These are phyloP conservation scores for Pseudopipra pipra DNA, from an alignment of 2,113 vertebrate genomes.

Conservation along the genomic window DNA sequence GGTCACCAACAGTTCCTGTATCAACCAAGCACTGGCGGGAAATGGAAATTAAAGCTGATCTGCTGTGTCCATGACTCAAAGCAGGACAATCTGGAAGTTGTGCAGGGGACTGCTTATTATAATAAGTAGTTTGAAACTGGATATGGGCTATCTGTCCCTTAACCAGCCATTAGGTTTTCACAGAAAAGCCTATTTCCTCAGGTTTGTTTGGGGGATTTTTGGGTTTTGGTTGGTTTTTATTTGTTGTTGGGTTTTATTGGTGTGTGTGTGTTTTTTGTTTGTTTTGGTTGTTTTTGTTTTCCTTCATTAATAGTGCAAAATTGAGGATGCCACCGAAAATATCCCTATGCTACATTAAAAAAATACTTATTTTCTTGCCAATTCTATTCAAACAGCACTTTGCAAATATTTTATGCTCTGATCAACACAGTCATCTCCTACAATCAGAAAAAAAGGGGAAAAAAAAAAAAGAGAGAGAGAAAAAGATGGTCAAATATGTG, in stretches of 20 bases:
- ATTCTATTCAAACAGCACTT: not conserved
- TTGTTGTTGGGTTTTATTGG: no score
- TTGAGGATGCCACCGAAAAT: not conserved
- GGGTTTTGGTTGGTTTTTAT: accelerated
- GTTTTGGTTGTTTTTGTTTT: not conserved
- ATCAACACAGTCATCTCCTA: not conserved
- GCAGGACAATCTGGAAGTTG: not conserved
- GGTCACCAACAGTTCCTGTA: not conserved
- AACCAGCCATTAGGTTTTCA: not conserved
- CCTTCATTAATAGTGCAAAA: not conserved
- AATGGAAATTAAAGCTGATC: not conserved
- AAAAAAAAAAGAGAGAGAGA: accelerated
- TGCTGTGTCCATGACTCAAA: not conserved
- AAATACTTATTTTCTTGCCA: not conserved
- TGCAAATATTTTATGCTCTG: not conserved
- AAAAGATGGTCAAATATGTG: not conserved
- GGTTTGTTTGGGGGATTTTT: not conserved
- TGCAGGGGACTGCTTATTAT: not conserved
- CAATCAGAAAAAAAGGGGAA: not conserved
- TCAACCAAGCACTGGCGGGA: not conserved
- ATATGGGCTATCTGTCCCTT: not conserved
- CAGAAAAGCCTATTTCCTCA: not conserved
- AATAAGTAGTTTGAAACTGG: not conserved
- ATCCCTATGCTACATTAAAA: not conserved
- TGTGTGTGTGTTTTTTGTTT: no score